Conservation (phyloP, 2,797 vertebrate genomes). For the Sebastes goodei region DNA sequence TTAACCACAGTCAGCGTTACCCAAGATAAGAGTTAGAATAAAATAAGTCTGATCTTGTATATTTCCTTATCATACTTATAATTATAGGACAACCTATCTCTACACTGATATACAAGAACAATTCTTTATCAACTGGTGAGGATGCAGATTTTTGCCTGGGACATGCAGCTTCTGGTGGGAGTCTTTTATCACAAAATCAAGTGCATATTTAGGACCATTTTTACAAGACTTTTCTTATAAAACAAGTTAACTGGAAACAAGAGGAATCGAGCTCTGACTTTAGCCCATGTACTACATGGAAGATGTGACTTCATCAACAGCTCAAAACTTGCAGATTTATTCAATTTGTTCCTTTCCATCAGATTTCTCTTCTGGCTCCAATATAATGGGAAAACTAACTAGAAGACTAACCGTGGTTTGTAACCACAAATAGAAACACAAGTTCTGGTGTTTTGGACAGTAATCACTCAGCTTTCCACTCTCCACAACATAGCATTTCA, state of each 20-base stretch:
- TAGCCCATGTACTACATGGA: background rate
- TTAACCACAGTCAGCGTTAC: background rate
- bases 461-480: constrained; percentile 46
- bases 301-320: constrained; percentile 34
- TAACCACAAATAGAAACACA: constrained; percentile 58
- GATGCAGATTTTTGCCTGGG: background rate
- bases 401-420: constrained; percentile 26
- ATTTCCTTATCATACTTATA: background rate
- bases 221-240: background rate
- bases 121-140: background rate
- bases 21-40: background rate
- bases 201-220: background rate
- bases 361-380: constrained; percentile 43
- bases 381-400: constrained; percentile 26
- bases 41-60: background rate
- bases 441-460: constrained; percentile 45
- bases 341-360: constrained; percentile 34
- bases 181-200: background rate
- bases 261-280: background rate
- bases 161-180: background rate
- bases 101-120: background rate
- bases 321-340: constrained; percentile 25
- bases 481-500: constrained; percentile 43
- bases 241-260: background rate
- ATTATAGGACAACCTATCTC: background rate